These are phyloP conservation scores for Drosophila mauritiana DNA, from an alignment of 1,140 invertebrate species.

Conservation along the genomic window DNA sequence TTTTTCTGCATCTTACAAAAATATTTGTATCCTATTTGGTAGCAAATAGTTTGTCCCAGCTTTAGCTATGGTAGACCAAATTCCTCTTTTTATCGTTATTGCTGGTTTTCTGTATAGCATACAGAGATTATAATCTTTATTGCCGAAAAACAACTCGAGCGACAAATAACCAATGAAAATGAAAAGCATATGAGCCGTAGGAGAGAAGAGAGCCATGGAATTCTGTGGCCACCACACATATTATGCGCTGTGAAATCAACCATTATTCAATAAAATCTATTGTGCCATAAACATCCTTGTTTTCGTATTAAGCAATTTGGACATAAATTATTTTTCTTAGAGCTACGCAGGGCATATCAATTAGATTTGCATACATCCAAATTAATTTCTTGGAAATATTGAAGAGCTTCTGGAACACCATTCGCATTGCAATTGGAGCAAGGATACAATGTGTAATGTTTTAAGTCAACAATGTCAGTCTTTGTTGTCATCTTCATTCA, in stretches of 20 bases:
- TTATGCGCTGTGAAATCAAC: constrained; percentile 3
- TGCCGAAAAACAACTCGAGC: constrained; percentile 5
- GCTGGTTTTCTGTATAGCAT: not conserved
- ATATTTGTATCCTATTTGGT: not conserved
- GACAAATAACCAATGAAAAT: constrained; percentile 22
- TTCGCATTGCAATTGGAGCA: too few species aligned
- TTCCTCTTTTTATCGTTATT: constrained; percentile 11
- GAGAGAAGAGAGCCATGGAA: not conserved
- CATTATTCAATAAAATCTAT: constrained; percentile 3
- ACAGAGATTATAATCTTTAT: constrained; percentile 18
- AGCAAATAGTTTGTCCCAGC: not conserved
- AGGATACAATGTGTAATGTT: not conserved
- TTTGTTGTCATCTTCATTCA: constrained; percentile 42
- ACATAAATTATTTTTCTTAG: not conserved
- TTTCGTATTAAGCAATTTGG: not conserved
- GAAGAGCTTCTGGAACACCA: not conserved
- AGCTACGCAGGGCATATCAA: not conserved
- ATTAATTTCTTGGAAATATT: not conserved
- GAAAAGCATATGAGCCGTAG: constrained; percentile 13
- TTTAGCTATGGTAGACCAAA: not conserved
- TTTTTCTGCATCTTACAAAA: not conserved
- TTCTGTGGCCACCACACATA: not conserved
- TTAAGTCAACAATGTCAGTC: constrained; percentile 29
- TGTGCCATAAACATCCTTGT: not conserved
- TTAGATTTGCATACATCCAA: not conserved